A percentile compares a stretch with the other conserved stretches of the same genome.
Conservation (phyloP, 2,113 vertebrate genomes). For the Halcyon senegalensis region DNA sequence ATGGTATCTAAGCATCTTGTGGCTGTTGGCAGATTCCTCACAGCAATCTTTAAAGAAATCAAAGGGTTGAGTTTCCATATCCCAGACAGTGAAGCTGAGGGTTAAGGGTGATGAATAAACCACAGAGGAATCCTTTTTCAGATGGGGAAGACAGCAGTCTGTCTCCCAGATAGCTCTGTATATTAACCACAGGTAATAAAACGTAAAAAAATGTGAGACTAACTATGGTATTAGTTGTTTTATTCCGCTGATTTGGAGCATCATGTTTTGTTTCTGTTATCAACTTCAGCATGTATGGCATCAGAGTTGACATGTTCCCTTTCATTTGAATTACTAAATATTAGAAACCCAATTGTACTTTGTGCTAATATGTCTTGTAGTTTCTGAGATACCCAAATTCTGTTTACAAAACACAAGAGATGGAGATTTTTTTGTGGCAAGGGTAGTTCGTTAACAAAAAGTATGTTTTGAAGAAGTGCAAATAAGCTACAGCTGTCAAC, state of each 20-base stretch:
- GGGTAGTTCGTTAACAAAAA: not conserved
- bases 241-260: not conserved
- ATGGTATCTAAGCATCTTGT: not conserved
- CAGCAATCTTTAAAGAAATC: not conserved
- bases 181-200: not conserved
- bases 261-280: not conserved
- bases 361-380: not conserved
- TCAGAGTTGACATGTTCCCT: not conserved
- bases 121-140: not conserved
- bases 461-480: not conserved
- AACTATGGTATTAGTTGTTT: not conserved
- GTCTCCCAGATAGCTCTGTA: not conserved
- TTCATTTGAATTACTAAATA: not conserved
- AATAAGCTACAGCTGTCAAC: not conserved
- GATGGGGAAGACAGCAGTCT: not conserved
- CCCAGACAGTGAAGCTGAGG: not conserved
- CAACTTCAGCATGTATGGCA: not conserved
- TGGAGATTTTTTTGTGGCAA: too few species aligned
- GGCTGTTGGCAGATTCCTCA: not conserved
- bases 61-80: not conserved
- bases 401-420: not conserved
- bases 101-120: rapidly evolving
- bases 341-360: not conserved
- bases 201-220: not conserved
- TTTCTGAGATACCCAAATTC: not conserved